Conservation (phyloP, 2,797 vertebrate genomes). For the Gila robusta region DNA sequence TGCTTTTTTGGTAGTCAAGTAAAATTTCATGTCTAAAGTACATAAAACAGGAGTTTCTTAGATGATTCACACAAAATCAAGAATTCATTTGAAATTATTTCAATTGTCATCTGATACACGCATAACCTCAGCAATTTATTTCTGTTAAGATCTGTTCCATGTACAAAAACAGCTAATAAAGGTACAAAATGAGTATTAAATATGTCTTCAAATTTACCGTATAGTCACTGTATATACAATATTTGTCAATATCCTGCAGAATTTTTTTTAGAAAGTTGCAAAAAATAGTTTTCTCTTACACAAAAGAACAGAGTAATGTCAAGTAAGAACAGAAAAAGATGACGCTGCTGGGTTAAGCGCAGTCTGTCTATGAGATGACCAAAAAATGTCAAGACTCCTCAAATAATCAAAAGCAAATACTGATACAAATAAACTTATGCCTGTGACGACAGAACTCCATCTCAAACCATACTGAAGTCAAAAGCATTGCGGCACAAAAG, state of each 20-base stretch:
- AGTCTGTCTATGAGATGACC: not conserved
- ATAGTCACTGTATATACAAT: conserved; percentile 79
- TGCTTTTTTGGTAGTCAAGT: not conserved
- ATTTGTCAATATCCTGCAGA: conserved; percentile 76
- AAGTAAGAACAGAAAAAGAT: conserved; percentile 40
- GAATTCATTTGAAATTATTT: not conserved
- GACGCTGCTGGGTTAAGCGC: conserved; percentile 35
- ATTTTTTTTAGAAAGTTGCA: conserved; percentile 66
- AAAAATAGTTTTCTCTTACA: conserved; percentile 54
- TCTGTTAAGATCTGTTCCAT: conserved; percentile 72
- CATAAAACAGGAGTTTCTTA: not conserved
- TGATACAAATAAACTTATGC: conserved; percentile 12
- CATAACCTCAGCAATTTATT: conserved; percentile 75
- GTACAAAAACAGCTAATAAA: conserved; percentile 78
- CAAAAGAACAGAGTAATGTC: conserved; percentile 37
- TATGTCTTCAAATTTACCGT: conserved; percentile 74
- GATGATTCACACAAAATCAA: not conserved
- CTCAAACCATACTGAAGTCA: conserved; percentile 31
- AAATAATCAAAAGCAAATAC: conserved; percentile 8
- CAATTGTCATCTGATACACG: conserved; percentile 58
- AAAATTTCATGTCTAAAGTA: not conserved
- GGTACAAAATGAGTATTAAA: conserved; percentile 80
- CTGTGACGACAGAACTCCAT: not conserved
- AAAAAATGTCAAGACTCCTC: not conserved
- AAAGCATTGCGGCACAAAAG: not conserved